Conservation (phyloP, 2,888 invertebrate genomes). For the Cataglyphis cursor region DNA sequence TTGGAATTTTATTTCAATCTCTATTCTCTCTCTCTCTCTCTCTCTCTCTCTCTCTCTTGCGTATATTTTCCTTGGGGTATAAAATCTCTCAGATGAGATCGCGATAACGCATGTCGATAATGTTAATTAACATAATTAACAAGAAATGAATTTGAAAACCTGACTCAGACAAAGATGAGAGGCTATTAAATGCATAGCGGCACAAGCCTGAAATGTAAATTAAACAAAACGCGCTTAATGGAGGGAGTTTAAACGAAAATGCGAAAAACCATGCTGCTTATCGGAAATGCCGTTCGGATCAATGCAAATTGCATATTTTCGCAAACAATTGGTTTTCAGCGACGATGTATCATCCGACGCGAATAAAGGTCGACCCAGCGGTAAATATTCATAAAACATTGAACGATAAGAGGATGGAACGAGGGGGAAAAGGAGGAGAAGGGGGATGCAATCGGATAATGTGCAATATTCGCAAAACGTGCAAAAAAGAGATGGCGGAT, state of each 20-base stretch:
- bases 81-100: conserved; percentile 6
- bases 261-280: conserved; percentile 32
- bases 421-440: not conserved
- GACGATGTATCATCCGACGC: conserved; percentile 7
- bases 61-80: not conserved
- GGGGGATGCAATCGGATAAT: conserved; percentile 15
- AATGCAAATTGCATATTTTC: conserved; percentile 42
- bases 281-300: conserved; percentile 23
- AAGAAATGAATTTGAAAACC: conserved; percentile 26
- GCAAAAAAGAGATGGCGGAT: conserved; percentile 4
- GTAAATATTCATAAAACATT: conserved; percentile 45
- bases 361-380: conserved; percentile 32
- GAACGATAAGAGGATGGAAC: not conserved
- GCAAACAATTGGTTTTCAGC: conserved; percentile 33
- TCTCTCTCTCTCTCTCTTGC: not conserved
- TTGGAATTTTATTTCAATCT: not conserved
- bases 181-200: conserved; percentile 8
- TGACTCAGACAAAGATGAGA: not conserved
- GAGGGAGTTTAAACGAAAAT: conserved; percentile 17
- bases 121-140: conserved; percentile 34
- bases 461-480: conserved; percentile 1
- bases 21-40: not conserved
- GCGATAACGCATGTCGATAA: conserved; percentile 3
- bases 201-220: conserved; percentile 16
- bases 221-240: conserved; percentile 23